A percentile compares a stretch with the other conserved stretches of the same genome.
Conservation (phyloP, 2,113 vertebrate genomes). For the Phalacrocorax pelagicus region DNA sequence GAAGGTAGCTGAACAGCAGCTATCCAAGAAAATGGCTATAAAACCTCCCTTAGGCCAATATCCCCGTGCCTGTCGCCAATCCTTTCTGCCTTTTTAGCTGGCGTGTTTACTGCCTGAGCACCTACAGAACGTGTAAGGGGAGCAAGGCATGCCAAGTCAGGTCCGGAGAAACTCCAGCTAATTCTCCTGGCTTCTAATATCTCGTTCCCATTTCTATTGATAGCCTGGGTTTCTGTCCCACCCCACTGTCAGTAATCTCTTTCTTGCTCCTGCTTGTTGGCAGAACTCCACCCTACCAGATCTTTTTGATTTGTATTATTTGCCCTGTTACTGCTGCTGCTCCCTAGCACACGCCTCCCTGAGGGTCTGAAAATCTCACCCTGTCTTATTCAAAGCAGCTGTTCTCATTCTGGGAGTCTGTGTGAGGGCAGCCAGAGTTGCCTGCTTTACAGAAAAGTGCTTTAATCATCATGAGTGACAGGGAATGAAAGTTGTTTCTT, state of each 20-base stretch:
- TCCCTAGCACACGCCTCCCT: neutral
- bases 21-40: neutral
- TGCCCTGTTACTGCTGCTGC: neutral
- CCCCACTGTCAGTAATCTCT: neutral
- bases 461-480: slow-evolving; percentile 44
- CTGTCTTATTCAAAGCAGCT: slow-evolving; percentile 34
- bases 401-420: slow-evolving; percentile 13
- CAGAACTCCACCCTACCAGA: slow-evolving; percentile 6
- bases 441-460: neutral
- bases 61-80: neutral
- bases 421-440: slow-evolving; percentile 23
- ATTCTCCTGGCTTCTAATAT: neutral
- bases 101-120: neutral
- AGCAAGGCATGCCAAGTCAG: rapidly evolving
- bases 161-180: neutral
- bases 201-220: neutral
- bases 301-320: slow-evolving; percentile 4
- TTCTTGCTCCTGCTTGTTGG: slow-evolving; percentile 19
- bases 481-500: neutral
- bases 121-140: neutral
- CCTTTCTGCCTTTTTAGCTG: neutral
- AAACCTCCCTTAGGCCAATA: neutral
- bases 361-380: slow-evolving; percentile 30
- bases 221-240: neutral
- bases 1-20: neutral